These are phyloP conservation scores for Colletes latitarsis DNA, from an alignment of 1,140 invertebrate species.

Conservation along the genomic window DNA sequence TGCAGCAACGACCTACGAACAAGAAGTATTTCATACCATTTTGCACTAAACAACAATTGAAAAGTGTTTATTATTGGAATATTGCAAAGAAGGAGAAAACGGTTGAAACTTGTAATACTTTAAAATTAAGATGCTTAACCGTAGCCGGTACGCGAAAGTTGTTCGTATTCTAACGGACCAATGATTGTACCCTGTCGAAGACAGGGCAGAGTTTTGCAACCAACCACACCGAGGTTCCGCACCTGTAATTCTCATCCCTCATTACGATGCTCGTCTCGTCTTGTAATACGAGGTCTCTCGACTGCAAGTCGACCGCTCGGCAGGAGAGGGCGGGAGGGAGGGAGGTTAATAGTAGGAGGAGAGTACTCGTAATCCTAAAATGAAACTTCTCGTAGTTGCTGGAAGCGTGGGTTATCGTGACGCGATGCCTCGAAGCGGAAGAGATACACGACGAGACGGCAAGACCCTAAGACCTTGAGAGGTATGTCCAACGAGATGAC, in stretches of 20 bases:
- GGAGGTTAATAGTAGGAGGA: not conserved
- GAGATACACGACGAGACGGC: slow-evolving; percentile 66
- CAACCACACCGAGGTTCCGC: slow-evolving; percentile 9
- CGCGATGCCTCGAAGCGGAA: slow-evolving; percentile 69
- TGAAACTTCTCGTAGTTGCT: slow-evolving; percentile 68
- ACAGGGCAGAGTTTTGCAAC: slow-evolving; percentile 10
- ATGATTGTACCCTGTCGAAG: slow-evolving; percentile 19
- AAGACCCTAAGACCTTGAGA: slow-evolving; percentile 60
- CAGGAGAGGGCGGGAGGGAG: too few species aligned
- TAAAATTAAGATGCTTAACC: not conserved
- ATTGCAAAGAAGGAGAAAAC: not conserved
- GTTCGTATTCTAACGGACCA: slow-evolving; percentile 6
- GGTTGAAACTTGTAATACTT: too few species aligned
- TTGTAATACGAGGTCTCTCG: slow-evolving; percentile 59
- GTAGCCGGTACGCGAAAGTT: not conserved
- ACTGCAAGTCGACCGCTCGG: slow-evolving; percentile 40
- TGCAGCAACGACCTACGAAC: too few species aligned
- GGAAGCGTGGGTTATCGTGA: slow-evolving; percentile 68
- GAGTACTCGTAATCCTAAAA: slow-evolving; percentile 68
- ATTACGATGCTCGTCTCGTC: slow-evolving; percentile 63
- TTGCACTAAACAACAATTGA: not conserved
- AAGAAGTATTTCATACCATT: too few species aligned
- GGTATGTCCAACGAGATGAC: slow-evolving; percentile 65
- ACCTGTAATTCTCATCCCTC: slow-evolving; percentile 61
- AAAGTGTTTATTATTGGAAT: not conserved